These are phyloP conservation scores for Leptogaster cylindrica DNA, from an alignment of 2,888 invertebrate species.

Conservation along the genomic window DNA sequence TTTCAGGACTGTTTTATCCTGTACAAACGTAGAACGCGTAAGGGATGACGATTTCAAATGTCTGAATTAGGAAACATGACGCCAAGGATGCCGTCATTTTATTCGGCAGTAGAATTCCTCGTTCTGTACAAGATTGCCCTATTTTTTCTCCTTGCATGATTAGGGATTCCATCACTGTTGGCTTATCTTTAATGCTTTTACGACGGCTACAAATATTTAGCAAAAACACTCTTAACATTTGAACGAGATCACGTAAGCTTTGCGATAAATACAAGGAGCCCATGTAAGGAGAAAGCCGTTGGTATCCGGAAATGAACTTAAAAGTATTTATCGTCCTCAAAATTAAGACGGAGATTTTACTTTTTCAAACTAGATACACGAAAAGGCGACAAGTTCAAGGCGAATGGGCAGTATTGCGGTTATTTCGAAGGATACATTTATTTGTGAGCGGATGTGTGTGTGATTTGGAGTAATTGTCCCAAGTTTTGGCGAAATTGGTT, in stretches of 20 bases:
- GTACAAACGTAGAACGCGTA: not conserved
- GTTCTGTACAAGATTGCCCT: conserved; percentile 8
- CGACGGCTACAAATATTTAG: not conserved
- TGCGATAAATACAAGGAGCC: not conserved
- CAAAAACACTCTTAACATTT: not conserved
- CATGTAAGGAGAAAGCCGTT: not conserved
- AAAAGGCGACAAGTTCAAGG: too few relatives aligned
- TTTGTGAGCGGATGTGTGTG: too few relatives aligned
- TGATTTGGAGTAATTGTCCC: too few relatives aligned
- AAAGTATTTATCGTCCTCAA: too few relatives aligned
- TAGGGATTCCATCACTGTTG: conserved; percentile 1
- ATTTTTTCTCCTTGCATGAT: not conserved
- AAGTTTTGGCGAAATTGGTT: too few relatives aligned
- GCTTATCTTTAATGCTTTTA: conserved; percentile 15
- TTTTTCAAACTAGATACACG: too few relatives aligned
- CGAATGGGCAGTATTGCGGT: too few relatives aligned
- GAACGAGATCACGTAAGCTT: not conserved
- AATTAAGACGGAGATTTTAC: too few relatives aligned
- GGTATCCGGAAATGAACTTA: too few relatives aligned
- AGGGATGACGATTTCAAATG: conserved; percentile 3
- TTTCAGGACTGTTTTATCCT: not conserved
- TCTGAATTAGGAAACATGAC: conserved; percentile 6
- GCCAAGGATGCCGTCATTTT: conserved; percentile 13
- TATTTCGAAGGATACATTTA: too few relatives aligned
- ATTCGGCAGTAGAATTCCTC: not conserved